phyloP scores from a whole-genome alignment of 2,888 invertebrate genomes.

The Hyles lineata region DNA sequence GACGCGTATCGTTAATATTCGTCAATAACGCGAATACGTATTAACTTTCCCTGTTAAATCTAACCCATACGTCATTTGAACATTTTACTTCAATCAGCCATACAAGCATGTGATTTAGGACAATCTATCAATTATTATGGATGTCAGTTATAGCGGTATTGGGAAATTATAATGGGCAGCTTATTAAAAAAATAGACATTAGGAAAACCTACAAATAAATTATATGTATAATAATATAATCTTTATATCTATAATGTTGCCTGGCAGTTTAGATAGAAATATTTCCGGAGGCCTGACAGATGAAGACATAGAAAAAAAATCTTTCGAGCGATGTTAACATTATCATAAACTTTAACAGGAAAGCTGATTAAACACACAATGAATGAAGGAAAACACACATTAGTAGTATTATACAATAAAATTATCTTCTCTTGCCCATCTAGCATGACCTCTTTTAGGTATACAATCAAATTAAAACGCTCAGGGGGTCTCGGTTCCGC shows the following conservation, averaged over 20 bases:
- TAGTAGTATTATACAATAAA: not conserved
- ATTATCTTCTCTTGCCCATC: not conserved
- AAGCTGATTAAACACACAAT: not conserved
- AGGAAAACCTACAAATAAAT: too few species aligned
- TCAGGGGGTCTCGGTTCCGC: constrained; percentile 41
- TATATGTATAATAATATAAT: too few species aligned
- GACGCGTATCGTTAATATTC: too few species aligned
- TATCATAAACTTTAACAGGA: not conserved
- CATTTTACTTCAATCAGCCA: not conserved
- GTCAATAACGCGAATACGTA: not conserved
- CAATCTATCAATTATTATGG: constrained; percentile 2
- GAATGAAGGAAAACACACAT: not conserved
- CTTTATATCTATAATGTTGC: too few species aligned
- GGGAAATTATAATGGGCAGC: not conserved
- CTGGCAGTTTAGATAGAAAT: too few species aligned
- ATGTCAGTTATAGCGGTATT: not conserved
- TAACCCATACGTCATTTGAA: not conserved
- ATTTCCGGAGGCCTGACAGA: too few species aligned
- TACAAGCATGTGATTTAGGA: not conserved
- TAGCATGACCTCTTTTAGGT: constrained; percentile 8
- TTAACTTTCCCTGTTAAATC: not conserved
- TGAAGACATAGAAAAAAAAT: too few species aligned
- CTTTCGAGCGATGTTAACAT: too few species aligned
- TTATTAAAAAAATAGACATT: too few species aligned
- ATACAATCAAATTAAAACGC: constrained; percentile 32